Evolutionary conservation across 2,888 invertebrate genomes (phyloP).

Genomic region (Caenorhabditis sinica): DNA sequence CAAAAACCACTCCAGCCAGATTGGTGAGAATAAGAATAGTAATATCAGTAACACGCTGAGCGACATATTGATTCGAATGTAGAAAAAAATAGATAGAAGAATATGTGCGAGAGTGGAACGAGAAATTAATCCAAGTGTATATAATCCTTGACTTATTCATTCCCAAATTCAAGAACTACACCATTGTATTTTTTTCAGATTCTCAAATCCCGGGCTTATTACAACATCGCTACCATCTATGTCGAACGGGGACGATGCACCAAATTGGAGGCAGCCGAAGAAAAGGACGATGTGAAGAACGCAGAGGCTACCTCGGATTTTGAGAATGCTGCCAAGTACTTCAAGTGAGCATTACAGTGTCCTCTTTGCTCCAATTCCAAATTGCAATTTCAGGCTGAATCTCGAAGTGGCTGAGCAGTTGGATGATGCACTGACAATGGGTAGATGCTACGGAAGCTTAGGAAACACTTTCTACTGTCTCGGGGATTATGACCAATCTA

Average conservation of each 20-base stretch:
- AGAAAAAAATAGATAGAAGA: neutral
- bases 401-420: conserved; percentile 52
- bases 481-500: conserved; percentile 63
- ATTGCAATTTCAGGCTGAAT: conserved; percentile 41
- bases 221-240: conserved; percentile 68
- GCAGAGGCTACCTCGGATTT: conserved; percentile 56
- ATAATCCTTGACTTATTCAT: neutral
- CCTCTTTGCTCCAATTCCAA: neutral
- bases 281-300: conserved; percentile 37
- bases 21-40: no score
- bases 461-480: conserved; percentile 68
- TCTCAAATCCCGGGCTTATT: conserved; percentile 64
- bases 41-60: no score
- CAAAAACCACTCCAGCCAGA: no score
- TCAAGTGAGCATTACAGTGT: conserved; percentile 23
- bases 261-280: conserved; percentile 48
- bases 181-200: conserved; percentile 43
- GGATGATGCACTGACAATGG: conserved; percentile 65
- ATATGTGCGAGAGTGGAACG: neutral
- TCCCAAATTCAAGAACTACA: neutral
- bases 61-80: no score
- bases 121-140: conserved; percentile 36
- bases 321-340: conserved; percentile 62
- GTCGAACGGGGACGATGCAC: conserved; percentile 64
- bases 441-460: conserved; percentile 66